Percentiles rank a stretch among this genome's conserved stretches.
phyloP scores from a whole-genome alignment of 2,888 invertebrate species.

The Chrysopilus asiliformis region DNA sequence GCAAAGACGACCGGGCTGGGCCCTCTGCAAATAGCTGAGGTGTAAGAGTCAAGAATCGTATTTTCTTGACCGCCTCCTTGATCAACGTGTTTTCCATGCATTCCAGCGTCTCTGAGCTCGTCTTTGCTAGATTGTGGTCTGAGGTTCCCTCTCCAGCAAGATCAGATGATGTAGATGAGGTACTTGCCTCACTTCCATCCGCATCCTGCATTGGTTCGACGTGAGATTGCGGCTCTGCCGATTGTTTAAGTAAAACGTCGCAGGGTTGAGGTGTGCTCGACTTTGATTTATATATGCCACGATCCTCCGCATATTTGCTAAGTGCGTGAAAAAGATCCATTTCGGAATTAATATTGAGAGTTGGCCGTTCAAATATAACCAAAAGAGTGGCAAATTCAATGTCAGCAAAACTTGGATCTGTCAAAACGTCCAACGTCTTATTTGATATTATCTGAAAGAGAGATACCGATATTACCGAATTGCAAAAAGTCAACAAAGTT shows the following conservation, averaged over 20 bases:
- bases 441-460: slow-evolving; percentile 54
- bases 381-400: slow-evolving; percentile 61
- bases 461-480: slow-evolving; percentile 2
- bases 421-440: slow-evolving; percentile 61
- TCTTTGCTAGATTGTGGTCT: slow-evolving; percentile 5
- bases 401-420: slow-evolving; percentile 63
- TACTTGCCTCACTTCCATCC: slow-evolving; percentile 14
- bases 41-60: slow-evolving; percentile 64
- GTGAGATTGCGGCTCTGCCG: slow-evolving; percentile 15
- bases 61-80: slow-evolving; percentile 56
- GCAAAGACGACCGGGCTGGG: slow-evolving; percentile 58
- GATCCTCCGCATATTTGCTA: slow-evolving; percentile 48
- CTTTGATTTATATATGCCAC: slow-evolving; percentile 33
- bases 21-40: slow-evolving; percentile 75
- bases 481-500: no score
- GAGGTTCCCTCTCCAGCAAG: slow-evolving; percentile 13
- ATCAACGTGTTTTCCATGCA: slow-evolving; percentile 35
- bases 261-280: slow-evolving; percentile 14
- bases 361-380: slow-evolving; percentile 60
- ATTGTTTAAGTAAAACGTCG: slow-evolving; percentile 7
- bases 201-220: slow-evolving; percentile 17
- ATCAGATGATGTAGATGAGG: neutral
- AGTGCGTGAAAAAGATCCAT: slow-evolving; percentile 63
- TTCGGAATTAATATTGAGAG: slow-evolving; percentile 60
- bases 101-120: slow-evolving; percentile 9